Evolutionary conservation across 2,797 vertebrate species (phyloP).

Genomic region (Danio tinwini): DNA sequence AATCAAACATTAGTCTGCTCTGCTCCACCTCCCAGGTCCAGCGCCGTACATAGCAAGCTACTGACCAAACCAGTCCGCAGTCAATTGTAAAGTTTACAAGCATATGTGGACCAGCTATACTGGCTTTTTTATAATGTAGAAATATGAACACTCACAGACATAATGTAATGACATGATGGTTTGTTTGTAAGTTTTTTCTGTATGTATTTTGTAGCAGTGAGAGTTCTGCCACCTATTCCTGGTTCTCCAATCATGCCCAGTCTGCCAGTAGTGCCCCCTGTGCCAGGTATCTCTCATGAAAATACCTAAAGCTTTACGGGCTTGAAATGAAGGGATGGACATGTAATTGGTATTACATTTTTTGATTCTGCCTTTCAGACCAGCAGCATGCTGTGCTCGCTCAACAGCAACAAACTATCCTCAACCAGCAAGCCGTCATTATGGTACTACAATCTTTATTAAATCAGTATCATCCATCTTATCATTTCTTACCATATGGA

Average conservation of each 20-base stretch:
- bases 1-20: no score
- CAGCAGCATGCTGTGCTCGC: conserved; percentile 72
- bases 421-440: conserved; percentile 81
- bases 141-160: neutral
- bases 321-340: neutral
- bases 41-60: no score
- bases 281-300: conserved; percentile 36
- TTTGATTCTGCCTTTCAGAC: conserved; percentile 67
- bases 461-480: neutral
- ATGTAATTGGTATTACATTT: neutral
- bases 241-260: conserved; percentile 30
- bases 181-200: conserved; percentile 26
- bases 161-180: neutral
- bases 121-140: neutral
- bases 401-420: conserved; percentile 78
- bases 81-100: no score
- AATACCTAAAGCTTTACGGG: neutral
- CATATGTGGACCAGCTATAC: no score
- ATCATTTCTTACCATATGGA: neutral
- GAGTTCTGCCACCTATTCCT: conserved; percentile 57
- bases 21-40: no score
- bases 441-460: conserved; percentile 71
- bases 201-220: conserved; percentile 46
- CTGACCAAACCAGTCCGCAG: no score
- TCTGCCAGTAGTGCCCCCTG: neutral